phyloP scores from a whole-genome alignment of 2,888 invertebrate genomes.

The Protodeltote pygarga region DNA sequence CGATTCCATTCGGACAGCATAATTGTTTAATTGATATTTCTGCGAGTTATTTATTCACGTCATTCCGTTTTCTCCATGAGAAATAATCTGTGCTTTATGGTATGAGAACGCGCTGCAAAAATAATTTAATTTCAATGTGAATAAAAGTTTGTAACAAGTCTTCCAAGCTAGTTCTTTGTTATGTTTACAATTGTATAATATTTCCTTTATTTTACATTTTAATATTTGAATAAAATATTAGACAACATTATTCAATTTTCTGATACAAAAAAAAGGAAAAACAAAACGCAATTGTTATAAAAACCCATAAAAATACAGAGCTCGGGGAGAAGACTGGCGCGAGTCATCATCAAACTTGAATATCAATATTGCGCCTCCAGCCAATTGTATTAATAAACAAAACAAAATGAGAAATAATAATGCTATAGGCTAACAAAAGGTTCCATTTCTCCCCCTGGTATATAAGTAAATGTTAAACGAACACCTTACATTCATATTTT shows the following conservation, averaged over 20 bases:
- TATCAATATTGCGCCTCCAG: constrained; percentile 87
- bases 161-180: constrained; percentile 4
- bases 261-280: constrained; percentile 62
- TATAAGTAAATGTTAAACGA: constrained; percentile 71
- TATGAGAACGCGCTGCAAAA: constrained; percentile 43
- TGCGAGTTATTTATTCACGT: constrained; percentile 87
- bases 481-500: constrained; percentile 67
- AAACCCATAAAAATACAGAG: constrained; percentile 81
- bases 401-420: constrained; percentile 88
- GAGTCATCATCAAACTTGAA: constrained; percentile 87
- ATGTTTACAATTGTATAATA: too few relatives aligned
- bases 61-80: constrained; percentile 81
- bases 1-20: constrained; percentile 88
- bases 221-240: constrained; percentile 7
- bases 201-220: not conserved
- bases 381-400: constrained; percentile 88
- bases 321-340: constrained; percentile 75
- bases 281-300: constrained; percentile 74
- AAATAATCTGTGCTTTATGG: constrained; percentile 77
- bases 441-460: constrained; percentile 85
- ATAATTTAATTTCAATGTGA: constrained; percentile 38
- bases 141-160: constrained; percentile 12
- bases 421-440: constrained; percentile 87
- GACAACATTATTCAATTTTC: constrained; percentile 52
- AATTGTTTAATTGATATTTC: constrained; percentile 88